phyloP scores from a whole-genome alignment of 2,888 invertebrate genomes.

The Margaritifera margaritifera region DNA sequence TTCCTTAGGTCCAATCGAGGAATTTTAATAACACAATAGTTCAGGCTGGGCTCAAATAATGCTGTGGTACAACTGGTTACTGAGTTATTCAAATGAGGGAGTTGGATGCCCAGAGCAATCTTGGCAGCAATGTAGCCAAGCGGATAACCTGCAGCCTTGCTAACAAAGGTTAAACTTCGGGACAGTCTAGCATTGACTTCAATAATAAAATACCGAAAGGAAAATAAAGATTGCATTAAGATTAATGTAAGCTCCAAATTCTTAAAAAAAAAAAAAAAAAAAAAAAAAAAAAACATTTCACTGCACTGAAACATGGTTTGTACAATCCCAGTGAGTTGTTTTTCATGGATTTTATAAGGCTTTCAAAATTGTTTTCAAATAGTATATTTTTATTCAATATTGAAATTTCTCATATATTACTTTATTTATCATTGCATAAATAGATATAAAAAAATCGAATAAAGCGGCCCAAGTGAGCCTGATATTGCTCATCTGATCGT shows the following conservation, averaged over 20 bases:
- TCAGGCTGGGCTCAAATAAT: constrained; percentile 69
- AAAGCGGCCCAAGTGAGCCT: too few species aligned
- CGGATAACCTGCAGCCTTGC: constrained; percentile 69
- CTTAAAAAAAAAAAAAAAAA: background rate
- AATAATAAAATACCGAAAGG: background rate
- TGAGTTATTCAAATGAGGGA: constrained; percentile 61
- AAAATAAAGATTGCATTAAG: too few species aligned
- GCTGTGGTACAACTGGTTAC: constrained; percentile 65
- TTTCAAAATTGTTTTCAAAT: too few species aligned
- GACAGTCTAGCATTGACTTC: background rate
- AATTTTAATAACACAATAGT: constrained; percentile 69
- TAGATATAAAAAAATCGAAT: too few species aligned
- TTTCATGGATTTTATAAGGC: too few species aligned
- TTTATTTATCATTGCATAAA: too few species aligned
- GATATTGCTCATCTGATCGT: too few species aligned
- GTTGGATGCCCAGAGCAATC: constrained; percentile 58
- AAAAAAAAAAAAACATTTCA: too few species aligned
- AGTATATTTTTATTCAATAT: too few species aligned
- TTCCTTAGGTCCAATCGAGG: constrained; percentile 70
- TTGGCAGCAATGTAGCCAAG: constrained; percentile 69
- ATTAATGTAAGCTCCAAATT: background rate
- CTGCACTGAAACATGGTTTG: too few species aligned
- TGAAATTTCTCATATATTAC: too few species aligned
- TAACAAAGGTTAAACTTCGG: background rate
- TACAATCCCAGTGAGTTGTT: too few species aligned